Conservation (phyloP, 2,888 invertebrate species). For the Teinopalpus imperialis region DNA sequence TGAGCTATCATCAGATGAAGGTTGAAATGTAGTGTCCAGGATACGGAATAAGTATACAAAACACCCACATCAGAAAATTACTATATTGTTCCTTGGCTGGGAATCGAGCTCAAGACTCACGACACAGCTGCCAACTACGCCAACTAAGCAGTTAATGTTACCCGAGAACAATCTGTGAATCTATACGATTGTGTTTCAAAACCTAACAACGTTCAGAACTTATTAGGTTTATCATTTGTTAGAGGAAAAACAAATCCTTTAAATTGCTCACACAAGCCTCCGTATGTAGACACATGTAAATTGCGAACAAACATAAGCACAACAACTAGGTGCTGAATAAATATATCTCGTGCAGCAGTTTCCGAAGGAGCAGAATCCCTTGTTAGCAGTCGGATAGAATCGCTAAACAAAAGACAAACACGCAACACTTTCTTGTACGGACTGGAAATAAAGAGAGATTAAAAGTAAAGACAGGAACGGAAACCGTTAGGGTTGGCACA, state of each 20-base stretch:
- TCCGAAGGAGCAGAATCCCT: constrained; percentile 42
- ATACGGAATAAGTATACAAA: no score
- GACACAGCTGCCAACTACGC: no score
- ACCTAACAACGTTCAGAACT: neutral
- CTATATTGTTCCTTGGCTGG: no score
- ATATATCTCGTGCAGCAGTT: constrained; percentile 30
- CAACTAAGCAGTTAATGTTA: no score
- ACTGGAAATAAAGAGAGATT: constrained; percentile 69
- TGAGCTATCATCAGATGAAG: no score
- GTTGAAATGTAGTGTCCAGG: no score
- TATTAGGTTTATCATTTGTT: constrained; percentile 13
- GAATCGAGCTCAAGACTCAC: no score
- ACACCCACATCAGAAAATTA: no score
- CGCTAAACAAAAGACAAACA: constrained; percentile 70
- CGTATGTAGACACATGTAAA: constrained; percentile 22
- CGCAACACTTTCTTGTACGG: constrained; percentile 59
- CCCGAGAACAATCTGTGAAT: no score
- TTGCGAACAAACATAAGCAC: constrained; percentile 21
- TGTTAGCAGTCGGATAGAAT: constrained; percentile 55
- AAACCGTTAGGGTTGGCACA: constrained; percentile 48
- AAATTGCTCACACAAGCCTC: constrained; percentile 17
- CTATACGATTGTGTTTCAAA: no score
- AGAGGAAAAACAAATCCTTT: constrained; percentile 17
- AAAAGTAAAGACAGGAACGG: constrained; percentile 58
- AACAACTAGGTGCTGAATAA: constrained; percentile 27